Percentiles rank a stretch among this genome's conserved stretches.
Evolutionary conservation across 64 coral and sea anemone species (phyloP).

Genomic region (Porites australiensis): DNA sequence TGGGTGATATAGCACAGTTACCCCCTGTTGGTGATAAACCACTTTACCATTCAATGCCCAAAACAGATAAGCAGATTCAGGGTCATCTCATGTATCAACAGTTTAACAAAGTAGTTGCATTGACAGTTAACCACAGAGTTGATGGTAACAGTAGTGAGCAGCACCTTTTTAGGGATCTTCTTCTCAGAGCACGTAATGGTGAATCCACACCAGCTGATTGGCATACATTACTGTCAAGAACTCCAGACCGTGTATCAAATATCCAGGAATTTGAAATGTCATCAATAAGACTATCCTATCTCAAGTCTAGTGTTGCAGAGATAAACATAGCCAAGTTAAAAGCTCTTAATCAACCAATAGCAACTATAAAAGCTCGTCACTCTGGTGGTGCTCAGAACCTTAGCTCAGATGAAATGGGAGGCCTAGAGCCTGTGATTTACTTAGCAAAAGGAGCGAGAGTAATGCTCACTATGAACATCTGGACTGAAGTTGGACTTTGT

Average conservation of each 20-base stretch:
- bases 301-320: too few relatives aligned
- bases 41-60: constrained; percentile 16
- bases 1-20: constrained; percentile 11
- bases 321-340: too few relatives aligned
- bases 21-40: background rate
- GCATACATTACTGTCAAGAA: constrained; percentile 14
- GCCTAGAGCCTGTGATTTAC: too few relatives aligned
- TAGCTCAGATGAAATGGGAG: too few relatives aligned
- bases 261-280: background rate
- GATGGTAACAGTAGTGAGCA: background rate
- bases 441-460: too few relatives aligned
- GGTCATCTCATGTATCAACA: background rate
- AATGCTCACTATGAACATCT: too few relatives aligned
- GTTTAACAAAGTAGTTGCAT: background rate
- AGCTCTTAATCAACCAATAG: too few relatives aligned
- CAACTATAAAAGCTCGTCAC: too few relatives aligned
- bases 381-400: too few relatives aligned
- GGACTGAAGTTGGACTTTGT: background rate
- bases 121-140: background rate
- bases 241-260: background rate
- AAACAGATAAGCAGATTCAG: constrained; percentile 7
- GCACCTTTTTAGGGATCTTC: background rate
- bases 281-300: too few relatives aligned
- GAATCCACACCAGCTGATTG: background rate
- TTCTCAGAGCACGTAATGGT: background rate